phyloP scores from a whole-genome alignment of 2,797 vertebrate species.

The Epinephelus awoara region DNA sequence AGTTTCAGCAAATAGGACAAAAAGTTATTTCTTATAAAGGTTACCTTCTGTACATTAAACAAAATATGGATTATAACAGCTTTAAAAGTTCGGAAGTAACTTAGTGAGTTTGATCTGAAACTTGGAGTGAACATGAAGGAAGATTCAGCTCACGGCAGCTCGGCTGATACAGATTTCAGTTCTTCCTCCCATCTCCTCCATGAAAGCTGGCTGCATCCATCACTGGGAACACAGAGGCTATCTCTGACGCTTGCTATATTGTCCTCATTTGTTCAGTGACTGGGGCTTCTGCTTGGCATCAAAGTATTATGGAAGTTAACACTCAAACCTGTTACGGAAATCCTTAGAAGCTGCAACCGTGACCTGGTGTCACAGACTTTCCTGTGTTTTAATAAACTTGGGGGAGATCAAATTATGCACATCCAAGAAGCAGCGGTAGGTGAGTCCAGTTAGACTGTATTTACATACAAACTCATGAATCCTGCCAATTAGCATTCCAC shows the following conservation, averaged over 20 bases:
- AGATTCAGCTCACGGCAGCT: not conserved
- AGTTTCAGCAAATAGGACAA: no score
- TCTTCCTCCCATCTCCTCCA: constrained; percentile 2
- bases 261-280: not conserved
- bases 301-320: not conserved
- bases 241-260: not conserved
- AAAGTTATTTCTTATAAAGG: no score
- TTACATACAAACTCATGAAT: constrained; percentile 28
- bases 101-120: not conserved
- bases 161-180: not conserved
- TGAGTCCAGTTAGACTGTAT: not conserved
- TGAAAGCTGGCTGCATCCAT: constrained; percentile 29
- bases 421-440: not conserved
- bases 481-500: constrained; percentile 9
- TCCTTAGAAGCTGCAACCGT: not conserved
- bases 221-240: constrained; percentile 27
- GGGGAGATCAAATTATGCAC: not conserved
- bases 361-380: not conserved
- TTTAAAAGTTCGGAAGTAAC: no score
- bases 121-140: not conserved
- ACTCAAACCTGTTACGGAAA: not conserved
- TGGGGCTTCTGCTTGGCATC: not conserved
- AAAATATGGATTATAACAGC: no score
- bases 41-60: no score
- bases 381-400: not conserved